phyloP scores from a whole-genome alignment of 2,797 vertebrate genomes.

The Jordanella pulchra region DNA sequence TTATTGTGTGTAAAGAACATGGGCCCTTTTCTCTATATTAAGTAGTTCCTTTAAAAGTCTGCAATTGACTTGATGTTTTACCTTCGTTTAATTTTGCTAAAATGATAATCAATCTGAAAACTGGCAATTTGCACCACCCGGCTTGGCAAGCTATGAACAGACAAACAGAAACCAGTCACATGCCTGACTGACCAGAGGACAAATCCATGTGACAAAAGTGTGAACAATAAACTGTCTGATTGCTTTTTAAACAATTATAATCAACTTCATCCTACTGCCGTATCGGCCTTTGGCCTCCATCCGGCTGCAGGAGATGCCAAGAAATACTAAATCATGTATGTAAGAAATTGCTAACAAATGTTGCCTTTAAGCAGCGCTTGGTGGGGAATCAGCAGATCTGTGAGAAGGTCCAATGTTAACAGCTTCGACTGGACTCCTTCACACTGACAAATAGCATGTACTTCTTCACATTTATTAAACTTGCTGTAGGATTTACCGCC shows the following conservation, averaged over 20 bases:
- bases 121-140: neutral
- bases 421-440: slow-evolving; percentile 20
- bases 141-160: slow-evolving; percentile 8
- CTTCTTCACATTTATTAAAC: slow-evolving; percentile 27
- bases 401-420: slow-evolving; percentile 30
- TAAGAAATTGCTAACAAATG: slow-evolving; percentile 70
- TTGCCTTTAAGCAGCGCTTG: slow-evolving; percentile 38
- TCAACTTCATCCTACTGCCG: slow-evolving; percentile 45
- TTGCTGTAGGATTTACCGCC: slow-evolving; percentile 45
- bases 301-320: slow-evolving; percentile 39
- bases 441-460: slow-evolving; percentile 35
- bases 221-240: slow-evolving; percentile 46
- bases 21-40: slow-evolving; percentile 34
- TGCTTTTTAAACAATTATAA: slow-evolving; percentile 59
- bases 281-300: slow-evolving; percentile 52
- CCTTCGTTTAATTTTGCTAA: slow-evolving; percentile 11
- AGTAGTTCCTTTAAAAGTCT: slow-evolving; percentile 28
- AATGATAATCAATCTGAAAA: slow-evolving; percentile 8
- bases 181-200: slow-evolving; percentile 25
- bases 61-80: slow-evolving; percentile 20
- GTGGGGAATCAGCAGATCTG: slow-evolving; percentile 12
- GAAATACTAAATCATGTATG: slow-evolving; percentile 58
- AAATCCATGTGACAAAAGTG: slow-evolving; percentile 31
- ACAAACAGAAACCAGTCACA: slow-evolving; percentile 24
- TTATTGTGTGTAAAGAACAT: neutral